Conservation (phyloP, 2,113 vertebrate species). For the Lasiurus cinereus region DNA sequence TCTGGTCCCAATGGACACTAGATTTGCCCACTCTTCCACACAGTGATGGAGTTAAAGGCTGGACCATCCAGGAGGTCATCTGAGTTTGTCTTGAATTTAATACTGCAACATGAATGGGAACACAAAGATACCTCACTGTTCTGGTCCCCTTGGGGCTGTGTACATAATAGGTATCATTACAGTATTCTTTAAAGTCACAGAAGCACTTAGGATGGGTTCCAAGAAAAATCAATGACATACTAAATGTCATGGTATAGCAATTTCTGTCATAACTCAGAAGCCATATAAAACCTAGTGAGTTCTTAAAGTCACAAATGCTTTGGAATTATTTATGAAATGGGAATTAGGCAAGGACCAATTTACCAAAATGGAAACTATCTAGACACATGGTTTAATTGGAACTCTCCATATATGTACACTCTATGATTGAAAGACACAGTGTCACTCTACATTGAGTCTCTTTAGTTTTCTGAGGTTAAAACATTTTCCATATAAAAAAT, state of each 20-base stretch:
- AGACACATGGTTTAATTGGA: background rate
- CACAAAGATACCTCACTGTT: background rate
- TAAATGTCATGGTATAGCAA: background rate
- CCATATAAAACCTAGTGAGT: slow-evolving; percentile 3
- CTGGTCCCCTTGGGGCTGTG: background rate
- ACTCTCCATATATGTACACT: background rate
- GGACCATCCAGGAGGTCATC: background rate
- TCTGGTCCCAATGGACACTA: background rate
- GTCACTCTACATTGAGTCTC: slow-evolving; percentile 29
- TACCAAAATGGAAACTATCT: background rate
- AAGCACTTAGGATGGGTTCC: slow-evolving; percentile 50
- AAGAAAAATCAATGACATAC: slow-evolving; percentile 66
- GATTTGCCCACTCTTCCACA: background rate
- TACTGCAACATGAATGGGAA: background rate
- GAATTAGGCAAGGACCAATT: slow-evolving; percentile 42
- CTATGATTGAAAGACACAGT: slow-evolving; percentile 36
- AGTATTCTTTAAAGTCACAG: background rate
- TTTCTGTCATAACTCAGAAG: slow-evolving; percentile 44
- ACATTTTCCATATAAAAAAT: slow-evolving; percentile 64
- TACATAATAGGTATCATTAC: background rate
- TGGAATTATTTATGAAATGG: slow-evolving; percentile 58
- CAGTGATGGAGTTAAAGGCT: background rate
- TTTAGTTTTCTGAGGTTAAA: slow-evolving; percentile 66
- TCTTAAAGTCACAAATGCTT: slow-evolving; percentile 37
- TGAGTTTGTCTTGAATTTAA: background rate